Percentiles rank a stretch among this genome's conserved stretches.
phyloP scores from a whole-genome alignment of 1,140 invertebrate genomes.

The Zaprionus capensis region DNA sequence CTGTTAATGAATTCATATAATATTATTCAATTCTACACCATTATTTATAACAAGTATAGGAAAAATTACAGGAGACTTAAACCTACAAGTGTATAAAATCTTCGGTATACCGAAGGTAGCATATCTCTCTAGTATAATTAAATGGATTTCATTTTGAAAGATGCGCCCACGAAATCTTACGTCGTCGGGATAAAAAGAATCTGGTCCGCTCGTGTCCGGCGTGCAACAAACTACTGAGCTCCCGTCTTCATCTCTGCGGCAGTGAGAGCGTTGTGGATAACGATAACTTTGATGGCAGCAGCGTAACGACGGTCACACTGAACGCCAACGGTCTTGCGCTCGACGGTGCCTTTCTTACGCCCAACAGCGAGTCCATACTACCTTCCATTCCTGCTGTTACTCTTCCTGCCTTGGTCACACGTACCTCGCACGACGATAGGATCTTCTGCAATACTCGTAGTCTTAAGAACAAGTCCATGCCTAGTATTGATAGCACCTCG shows the following conservation, averaged over 20 bases:
- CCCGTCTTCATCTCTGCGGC: constrained; percentile 84
- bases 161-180: constrained; percentile 89
- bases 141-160: constrained; percentile 78
- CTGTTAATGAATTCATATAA: too few relatives aligned
- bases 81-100: too few relatives aligned
- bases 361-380: constrained; percentile 40
- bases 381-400: constrained; percentile 33
- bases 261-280: constrained; percentile 21
- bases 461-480: constrained; percentile 44
- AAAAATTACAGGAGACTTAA: too few relatives aligned
- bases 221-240: constrained; percentile 88
- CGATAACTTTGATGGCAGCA: constrained; percentile 52
- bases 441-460: constrained; percentile 55
- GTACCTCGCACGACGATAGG: background rate
- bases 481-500: constrained; percentile 47
- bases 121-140: background rate
- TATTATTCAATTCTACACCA: too few relatives aligned
- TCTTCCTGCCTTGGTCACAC: background rate
- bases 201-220: constrained; percentile 86
- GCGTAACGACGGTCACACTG: constrained; percentile 29
- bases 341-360: constrained; percentile 35
- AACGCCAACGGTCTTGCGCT: constrained; percentile 46
- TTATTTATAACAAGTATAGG: too few relatives aligned
- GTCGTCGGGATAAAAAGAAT: constrained; percentile 88
- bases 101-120: too few relatives aligned